Conservation (phyloP, 2,113 vertebrate genomes). For the Nothobranchius furzeri region DNA sequence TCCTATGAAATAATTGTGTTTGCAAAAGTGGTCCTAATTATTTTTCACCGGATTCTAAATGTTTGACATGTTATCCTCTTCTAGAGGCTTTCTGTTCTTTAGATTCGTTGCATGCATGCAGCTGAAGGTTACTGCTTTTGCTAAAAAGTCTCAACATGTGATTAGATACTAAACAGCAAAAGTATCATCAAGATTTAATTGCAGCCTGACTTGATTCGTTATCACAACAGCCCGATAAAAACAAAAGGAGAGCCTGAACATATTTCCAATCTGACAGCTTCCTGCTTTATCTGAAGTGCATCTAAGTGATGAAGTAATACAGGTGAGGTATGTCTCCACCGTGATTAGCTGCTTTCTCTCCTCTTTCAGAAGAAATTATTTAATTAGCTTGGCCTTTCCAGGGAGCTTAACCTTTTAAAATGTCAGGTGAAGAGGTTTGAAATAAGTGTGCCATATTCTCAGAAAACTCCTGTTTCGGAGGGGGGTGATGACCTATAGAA, state of each 20-base stretch:
- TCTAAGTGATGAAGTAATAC: conserved; percentile 52
- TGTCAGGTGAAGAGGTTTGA: conserved; percentile 70
- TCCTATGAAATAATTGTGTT: too few relatives aligned
- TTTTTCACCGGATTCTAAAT: too few relatives aligned
- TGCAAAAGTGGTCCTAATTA: too few relatives aligned
- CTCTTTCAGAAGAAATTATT: conserved; percentile 62
- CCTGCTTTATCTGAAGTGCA: conserved; percentile 20
- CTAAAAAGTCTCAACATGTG: too few relatives aligned
- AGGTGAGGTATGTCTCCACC: conserved; percentile 39
- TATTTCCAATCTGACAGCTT: conserved; percentile 1
- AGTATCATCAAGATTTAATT: background rate
- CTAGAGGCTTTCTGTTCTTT: too few relatives aligned
- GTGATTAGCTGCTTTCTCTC: conserved; percentile 55
- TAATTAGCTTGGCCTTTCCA: conserved; percentile 75
- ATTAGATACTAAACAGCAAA: too few relatives aligned
- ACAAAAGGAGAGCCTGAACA: background rate
- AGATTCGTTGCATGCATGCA: too few relatives aligned
- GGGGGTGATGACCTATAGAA: conserved; percentile 60
- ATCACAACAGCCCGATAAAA: background rate
- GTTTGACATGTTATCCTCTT: too few relatives aligned
- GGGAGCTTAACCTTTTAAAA: conserved; percentile 76
- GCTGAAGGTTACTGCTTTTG: too few relatives aligned
- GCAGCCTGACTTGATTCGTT: background rate
- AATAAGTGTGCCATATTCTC: conserved; percentile 64
- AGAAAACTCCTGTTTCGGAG: conserved; percentile 57